A percentile compares a stretch with the other conserved stretches of the same genome.
Evolutionary conservation across 2,113 vertebrate species (phyloP).

Genomic region (Axis porcinus): DNA sequence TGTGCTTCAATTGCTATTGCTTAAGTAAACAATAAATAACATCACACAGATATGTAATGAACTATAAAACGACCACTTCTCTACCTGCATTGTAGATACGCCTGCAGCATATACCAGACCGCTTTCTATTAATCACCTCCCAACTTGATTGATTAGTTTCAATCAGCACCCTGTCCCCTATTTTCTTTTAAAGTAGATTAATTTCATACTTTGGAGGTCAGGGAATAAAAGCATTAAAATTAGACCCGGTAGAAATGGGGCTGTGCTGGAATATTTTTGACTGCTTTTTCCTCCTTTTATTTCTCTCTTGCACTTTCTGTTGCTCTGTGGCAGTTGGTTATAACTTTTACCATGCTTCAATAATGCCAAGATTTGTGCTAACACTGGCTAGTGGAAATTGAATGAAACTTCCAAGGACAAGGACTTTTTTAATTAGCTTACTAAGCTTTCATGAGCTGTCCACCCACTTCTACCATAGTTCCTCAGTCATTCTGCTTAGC

Average conservation of each 20-base stretch:
- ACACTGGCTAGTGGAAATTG: neutral
- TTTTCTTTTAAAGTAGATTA: conserved; percentile 72
- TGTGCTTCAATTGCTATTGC: conserved; percentile 50
- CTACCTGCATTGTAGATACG: conserved; percentile 34
- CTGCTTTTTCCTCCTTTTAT: neutral
- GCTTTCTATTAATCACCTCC: conserved; percentile 56
- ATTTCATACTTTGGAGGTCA: conserved; percentile 63
- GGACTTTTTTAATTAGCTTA: neutral
- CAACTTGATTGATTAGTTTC: conserved; percentile 66
- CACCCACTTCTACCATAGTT: neutral
- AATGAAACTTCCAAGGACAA: neutral
- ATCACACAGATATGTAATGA: conserved; percentile 59
- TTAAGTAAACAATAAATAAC: conserved; percentile 74
- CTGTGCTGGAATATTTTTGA: neutral
- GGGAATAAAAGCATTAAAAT: conserved; percentile 37
- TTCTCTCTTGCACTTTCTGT: neutral
- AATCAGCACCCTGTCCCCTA: conserved; percentile 68
- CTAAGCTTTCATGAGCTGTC: neutral
- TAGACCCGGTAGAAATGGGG: neutral
- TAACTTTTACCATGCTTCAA: neutral
- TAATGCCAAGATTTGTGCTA: neutral
- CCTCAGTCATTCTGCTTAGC: neutral
- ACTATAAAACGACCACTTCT: conserved; percentile 67
- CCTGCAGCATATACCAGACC: conserved; percentile 13
- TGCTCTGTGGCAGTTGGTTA: neutral